phyloP scores from a whole-genome alignment of 2,113 vertebrate genomes.

The Dromas ardeola region DNA sequence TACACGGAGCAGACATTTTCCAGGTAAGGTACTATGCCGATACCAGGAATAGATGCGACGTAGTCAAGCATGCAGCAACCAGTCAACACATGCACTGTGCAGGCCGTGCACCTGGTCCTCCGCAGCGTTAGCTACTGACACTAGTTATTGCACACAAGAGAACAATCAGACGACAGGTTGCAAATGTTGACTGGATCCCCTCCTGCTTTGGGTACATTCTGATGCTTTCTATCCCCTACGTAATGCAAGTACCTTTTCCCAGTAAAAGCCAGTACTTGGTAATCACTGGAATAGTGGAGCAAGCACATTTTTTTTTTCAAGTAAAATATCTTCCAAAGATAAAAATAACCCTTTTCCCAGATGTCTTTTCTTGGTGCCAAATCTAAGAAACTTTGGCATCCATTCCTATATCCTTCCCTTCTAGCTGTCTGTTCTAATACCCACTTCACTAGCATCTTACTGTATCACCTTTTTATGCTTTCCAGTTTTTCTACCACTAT shows the following conservation, averaged over 20 bases:
- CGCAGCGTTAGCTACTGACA: not conserved
- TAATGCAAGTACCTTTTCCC: not conserved
- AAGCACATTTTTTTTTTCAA: not conserved
- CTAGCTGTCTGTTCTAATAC: not conserved
- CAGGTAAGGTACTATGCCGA: accelerated
- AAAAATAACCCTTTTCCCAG: not conserved
- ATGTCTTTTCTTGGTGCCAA: not conserved
- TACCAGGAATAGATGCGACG: accelerated
- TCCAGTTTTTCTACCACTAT: not conserved
- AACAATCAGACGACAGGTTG: not conserved
- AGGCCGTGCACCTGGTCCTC: not conserved
- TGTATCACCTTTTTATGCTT: not conserved
- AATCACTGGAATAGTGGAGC: not conserved
- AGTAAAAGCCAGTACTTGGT: not conserved
- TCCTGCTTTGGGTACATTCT: accelerated
- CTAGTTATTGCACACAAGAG: not conserved
- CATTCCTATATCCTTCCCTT: not conserved
- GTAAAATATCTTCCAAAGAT: not conserved
- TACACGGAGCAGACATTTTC: not conserved
- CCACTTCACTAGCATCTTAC: not conserved
- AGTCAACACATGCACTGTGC: not conserved
- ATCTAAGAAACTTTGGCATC: not conserved
- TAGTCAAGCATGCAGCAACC: not conserved
- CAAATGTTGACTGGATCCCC: not conserved
- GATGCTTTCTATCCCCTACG: not conserved